Evolutionary conservation across 1,140 invertebrate genomes (phyloP), one percentile per base, ranked within the genome.

Genomic region (Cotesia vestalis): DNA sequence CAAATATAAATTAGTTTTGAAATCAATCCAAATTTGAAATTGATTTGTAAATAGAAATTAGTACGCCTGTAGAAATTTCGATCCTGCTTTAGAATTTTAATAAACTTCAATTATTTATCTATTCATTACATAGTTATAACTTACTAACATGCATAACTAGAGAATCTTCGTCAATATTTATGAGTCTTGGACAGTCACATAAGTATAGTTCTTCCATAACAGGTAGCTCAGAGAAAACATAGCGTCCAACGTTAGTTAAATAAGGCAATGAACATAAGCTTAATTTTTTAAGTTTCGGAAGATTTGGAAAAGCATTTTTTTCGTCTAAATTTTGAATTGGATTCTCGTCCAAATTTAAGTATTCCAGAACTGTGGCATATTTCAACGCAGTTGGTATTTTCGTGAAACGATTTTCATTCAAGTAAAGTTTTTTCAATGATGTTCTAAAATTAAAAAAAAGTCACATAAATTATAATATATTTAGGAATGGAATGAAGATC

Each of bases 321-420:
- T 78, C 74, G 59, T 83, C 82, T 6, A 92, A 78, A 59, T 82
- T 80, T 9, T 80, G 78, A 59, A 94, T 90, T 0, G 90, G 91
- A 84, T 94, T 94, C 55, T 91, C 89, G 76, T 93, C 90, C 4
- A 95, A 77, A 46, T 89, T 88, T 0, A 95, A 80, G 12, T 81
- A 88, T 36, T 90, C 81, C 46, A 95, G 80, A 35, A 86, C 86
- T 52, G 86, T 85, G 0, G 90, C 89, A 61, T 90, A 87, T 3
- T 86, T 83, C 1, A 95, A 77, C n/a, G 89, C 87, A 4, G 84
- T 78, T 0, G 94, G 93, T 1, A 93, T 78, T 11, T 83, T 78
- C 0, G 78, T 80, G 5, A 96, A 89, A 5, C 87, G 73, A 83
- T 95, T 95, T 69, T 90, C 89, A n/a, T 89, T 90, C 36, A 94